phyloP scores from a whole-genome alignment of 2,113 vertebrate species.

The Labeo catla region DNA sequence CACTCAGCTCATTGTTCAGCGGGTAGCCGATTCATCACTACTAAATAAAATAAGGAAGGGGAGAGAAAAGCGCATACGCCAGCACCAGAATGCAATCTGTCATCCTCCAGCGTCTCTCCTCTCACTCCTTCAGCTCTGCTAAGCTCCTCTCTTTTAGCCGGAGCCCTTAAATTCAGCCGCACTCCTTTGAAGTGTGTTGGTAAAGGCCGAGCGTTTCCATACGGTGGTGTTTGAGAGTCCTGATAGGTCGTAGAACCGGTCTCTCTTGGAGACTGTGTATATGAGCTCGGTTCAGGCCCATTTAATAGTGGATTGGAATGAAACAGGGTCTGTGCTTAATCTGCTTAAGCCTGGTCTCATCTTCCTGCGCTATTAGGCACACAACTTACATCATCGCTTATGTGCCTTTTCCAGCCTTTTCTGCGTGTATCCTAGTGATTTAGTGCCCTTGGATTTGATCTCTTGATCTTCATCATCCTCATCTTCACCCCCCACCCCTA shows the following conservation, averaged over 20 bases:
- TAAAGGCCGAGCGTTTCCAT: neutral
- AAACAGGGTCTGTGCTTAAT: constrained; percentile 30
- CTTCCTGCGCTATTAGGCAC: constrained; percentile 41
- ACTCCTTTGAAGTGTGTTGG: constrained; percentile 15
- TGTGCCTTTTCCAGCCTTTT: constrained; percentile 23
- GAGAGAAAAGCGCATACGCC: constrained; percentile 48
- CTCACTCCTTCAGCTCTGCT: constrained; percentile 30
- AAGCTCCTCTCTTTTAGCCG: constrained; percentile 7
- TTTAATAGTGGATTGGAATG: constrained; percentile 45
- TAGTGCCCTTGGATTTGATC: constrained; percentile 19
- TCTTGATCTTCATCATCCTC: constrained; percentile 15
- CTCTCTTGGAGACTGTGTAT: neutral
- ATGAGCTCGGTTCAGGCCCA: neutral
- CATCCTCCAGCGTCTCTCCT: constrained; percentile 29
- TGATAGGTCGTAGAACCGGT: neutral
- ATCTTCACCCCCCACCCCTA: neutral
- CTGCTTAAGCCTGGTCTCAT: constrained; percentile 33
- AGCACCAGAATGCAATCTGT: constrained; percentile 53
- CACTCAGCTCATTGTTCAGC: constrained; percentile 52
- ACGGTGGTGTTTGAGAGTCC: neutral
- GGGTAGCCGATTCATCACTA: constrained; percentile 56
- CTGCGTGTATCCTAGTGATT: neutral
- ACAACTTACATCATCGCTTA: constrained; percentile 34
- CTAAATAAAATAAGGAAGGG: constrained; percentile 55
- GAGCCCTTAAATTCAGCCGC: constrained; percentile 10